Evolutionary conservation across 2,113 vertebrate genomes (phyloP), one percentile per base, ranked within the genome.

Genomic region (Heptranchias perlo): DNA sequence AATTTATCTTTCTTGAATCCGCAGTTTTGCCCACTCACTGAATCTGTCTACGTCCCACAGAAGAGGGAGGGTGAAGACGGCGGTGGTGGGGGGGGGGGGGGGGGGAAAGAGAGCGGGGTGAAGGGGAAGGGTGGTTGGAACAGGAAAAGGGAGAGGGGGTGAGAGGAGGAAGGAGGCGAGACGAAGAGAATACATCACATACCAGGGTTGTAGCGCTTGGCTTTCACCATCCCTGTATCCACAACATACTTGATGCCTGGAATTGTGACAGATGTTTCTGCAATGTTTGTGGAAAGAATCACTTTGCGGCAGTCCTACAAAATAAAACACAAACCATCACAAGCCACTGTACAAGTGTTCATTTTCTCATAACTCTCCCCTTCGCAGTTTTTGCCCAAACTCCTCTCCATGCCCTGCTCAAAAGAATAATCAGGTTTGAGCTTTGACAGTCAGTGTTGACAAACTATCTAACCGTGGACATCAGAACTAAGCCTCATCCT

Each of bases 151-250:
- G 39, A 31, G 52, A 35, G 31, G 31, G 25, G 52, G 0, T 18
- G 28, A 58, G 11, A 91, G 52, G 11, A 3, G 10, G 10, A 4
- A 49, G 54, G 25, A 14, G 31, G 14, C 1, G 14, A 61, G 58
- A 54, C 1, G 25, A 21, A n/a, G 6, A 62, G 18, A 49, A 11
- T 49, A 39, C 97, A 35, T 1, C 87, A 96, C 98, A 98, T 96
- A 99, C 99, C 99, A 82, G 99, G 99, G 96, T 97, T 99, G 97
- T 98, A 99, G 86, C 98, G 98, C 97, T 99, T 99, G 96, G 99
- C 99, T 97, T 99, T 99, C 96, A 99, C 99, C 99, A 99, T 99
- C 97, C 99, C 99, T 0, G 99, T 99, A 97, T 99, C 99, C 73
- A 99, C 98, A 96, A 99, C 98, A 0, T 98, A 99, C 97, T 99